Evolutionary conservation across 2,797 vertebrate genomes (phyloP), one percentile per base, ranked within the genome.

Genomic region (Anguilla marmorata): DNA sequence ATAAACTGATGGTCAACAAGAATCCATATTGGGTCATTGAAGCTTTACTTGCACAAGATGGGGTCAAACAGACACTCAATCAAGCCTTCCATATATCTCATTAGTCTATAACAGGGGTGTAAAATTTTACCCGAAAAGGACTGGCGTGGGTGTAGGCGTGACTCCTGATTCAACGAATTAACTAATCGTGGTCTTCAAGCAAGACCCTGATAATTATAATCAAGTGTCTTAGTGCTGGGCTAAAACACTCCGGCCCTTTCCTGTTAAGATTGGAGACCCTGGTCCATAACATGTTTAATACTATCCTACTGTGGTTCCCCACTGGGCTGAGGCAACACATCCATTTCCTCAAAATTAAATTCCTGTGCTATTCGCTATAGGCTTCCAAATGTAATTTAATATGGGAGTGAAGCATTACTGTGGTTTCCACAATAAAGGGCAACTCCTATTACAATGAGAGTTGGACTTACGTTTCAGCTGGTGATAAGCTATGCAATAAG

Each of bases 1-100:
- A 56, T 50, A 72, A 79, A 87, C 48, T 76, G 54, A 30, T 45
- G 45, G 85, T 84, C 45, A 86, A 83, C 84, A 63, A 74, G 76
- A 88, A 56, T 66, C 83, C 12, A 41, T 72, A 79, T 54, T 56
- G 27, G 80, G 82, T 85, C 88, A 88, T 24, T 30, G 27, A 87
- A 79, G 48, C 14, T 80, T 48, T 80, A 24, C 33, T 21, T 80
- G 72, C 30, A 37, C 41, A 80, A 21, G 14, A 80, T 48, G 41
- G 76, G 37, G 76, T 80, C 76, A 45, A 80, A 80, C 33, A 80
- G 37, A 21, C 33, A 21, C 11, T 41, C 41, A 45, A 14, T 21
- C 5, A 45, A 45, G 33, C 14, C 27, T 54, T 83, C 19, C n/a
- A 12, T 52, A 54, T 11, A 16, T 11, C 50, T 52, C 50, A 84